phyloP scores from a whole-genome alignment of 2,888 invertebrate species.

The Drosophila stalkeri region DNA sequence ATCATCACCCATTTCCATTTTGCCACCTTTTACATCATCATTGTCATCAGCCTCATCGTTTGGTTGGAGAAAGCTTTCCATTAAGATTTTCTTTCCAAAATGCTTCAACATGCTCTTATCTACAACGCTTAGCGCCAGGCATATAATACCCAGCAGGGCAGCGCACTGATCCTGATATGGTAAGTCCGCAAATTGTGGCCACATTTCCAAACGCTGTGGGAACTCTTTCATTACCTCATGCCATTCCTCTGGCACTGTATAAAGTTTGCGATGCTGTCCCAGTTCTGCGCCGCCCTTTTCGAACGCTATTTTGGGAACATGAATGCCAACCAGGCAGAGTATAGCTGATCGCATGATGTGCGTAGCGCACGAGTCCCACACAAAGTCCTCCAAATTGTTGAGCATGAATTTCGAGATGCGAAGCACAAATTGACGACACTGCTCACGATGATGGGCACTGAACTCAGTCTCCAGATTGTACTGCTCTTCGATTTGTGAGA shows the following conservation, averaged over 20 bases:
- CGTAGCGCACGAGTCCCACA: constrained; percentile 91
- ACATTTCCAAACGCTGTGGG: constrained; percentile 87
- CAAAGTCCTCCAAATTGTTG: constrained; percentile 94
- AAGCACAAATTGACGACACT: constrained; percentile 88
- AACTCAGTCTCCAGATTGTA: constrained; percentile 84
- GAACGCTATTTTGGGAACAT: constrained; percentile 86
- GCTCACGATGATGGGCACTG: constrained; percentile 86
- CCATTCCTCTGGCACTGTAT: constrained; percentile 87
- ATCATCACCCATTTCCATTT: constrained; percentile 25
- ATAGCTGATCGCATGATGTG: constrained; percentile 91
- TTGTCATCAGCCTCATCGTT: constrained; percentile 36
- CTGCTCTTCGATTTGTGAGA: constrained; percentile 72
- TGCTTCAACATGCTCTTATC: constrained; percentile 88
- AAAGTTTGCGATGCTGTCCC: constrained; percentile 77
- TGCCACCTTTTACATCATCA: constrained; percentile 11
- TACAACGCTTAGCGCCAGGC: constrained; percentile 87
- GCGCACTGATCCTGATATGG: constrained; percentile 90
- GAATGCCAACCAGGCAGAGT: constrained; percentile 89
- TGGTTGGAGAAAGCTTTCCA: constrained; percentile 83
- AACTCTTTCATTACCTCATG: constrained; percentile 88
- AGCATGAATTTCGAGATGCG: constrained; percentile 91
- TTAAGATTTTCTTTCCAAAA: constrained; percentile 88
- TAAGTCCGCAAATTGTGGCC: constrained; percentile 92
- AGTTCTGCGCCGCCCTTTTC: constrained; percentile 83
- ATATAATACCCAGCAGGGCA: constrained; percentile 88